Conservation (phyloP, 2,113 vertebrate species). For the Hippocampus mohnikei region DNA sequence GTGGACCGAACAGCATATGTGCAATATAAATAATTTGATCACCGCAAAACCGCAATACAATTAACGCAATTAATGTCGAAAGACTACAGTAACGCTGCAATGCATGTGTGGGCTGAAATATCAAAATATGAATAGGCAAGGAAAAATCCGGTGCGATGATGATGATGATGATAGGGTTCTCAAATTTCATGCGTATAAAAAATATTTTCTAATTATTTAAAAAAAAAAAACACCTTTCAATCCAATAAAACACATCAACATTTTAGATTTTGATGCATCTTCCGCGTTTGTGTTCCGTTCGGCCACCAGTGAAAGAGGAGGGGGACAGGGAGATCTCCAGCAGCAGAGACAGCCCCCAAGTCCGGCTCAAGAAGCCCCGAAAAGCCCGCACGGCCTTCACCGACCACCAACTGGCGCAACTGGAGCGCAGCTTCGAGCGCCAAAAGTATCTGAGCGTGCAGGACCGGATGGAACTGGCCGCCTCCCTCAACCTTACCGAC, state of each 20-base stretch:
- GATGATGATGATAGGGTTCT: too few relatives aligned
- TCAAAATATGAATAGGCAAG: background rate
- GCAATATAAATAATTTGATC: background rate
- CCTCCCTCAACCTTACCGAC: constrained; percentile 97
- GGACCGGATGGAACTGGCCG: constrained; percentile 97
- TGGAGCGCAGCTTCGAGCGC: constrained; percentile 96
- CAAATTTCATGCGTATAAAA: too few relatives aligned
- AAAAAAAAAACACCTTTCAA: too few relatives aligned
- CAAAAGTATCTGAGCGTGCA: constrained; percentile 98
- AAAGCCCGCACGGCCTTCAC: constrained; percentile 98
- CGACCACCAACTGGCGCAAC: constrained; percentile 95
- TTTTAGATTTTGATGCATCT: background rate
- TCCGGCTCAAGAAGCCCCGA: constrained; percentile 93
- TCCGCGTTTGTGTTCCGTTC: background rate
- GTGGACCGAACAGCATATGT: background rate
- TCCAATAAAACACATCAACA: background rate
- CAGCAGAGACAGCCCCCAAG: constrained; percentile 92
- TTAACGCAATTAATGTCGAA: too few relatives aligned
- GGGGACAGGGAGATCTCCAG: constrained; percentile 97
- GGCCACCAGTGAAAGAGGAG: constrained; percentile 90
- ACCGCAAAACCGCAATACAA: background rate
- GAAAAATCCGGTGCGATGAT: background rate
- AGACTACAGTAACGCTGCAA: too few relatives aligned
- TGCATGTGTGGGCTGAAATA: background rate
- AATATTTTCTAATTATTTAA: too few relatives aligned